phyloP scores from a whole-genome alignment of 92 coral and sea anemone genomes.

The Desmophyllum pertusum region DNA sequence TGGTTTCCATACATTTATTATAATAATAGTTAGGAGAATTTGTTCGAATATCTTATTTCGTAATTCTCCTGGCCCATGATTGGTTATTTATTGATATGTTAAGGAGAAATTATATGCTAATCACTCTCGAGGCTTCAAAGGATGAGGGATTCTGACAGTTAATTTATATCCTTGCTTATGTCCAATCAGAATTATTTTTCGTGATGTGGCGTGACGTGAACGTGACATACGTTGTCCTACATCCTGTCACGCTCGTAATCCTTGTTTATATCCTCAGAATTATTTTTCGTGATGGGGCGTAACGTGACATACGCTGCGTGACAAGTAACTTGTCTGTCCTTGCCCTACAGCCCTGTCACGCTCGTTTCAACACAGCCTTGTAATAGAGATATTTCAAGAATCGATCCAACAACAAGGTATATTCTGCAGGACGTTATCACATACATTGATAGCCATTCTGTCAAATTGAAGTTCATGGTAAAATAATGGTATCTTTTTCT shows the following conservation, averaged over 20 bases:
- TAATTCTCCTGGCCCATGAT: background rate
- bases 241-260: too few species aligned
- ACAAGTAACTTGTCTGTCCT: background rate
- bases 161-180: too few species aligned
- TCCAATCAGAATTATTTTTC: background rate
- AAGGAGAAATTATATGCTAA: background rate
- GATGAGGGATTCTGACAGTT: background rate
- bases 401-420: background rate
- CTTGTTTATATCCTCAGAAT: too few species aligned
- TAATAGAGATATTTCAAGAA: background rate
- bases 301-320: background rate
- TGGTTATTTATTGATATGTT: background rate
- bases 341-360: background rate
- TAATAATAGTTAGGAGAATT: background rate
- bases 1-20: background rate
- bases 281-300: too few species aligned
- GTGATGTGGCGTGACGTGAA: background rate
- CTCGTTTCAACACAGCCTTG: slow-evolving; percentile 14
- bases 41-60: background rate
- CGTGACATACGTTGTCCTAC: too few species aligned
- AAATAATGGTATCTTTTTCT: background rate
- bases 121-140: background rate
- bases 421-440: background rate
- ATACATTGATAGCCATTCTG: background rate
- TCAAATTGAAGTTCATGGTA: background rate